Percentiles rank a stretch among this genome's conserved stretches.
Conservation (phyloP, 1,140 invertebrate genomes). For the Dinothrombium tinctorium region DNA sequence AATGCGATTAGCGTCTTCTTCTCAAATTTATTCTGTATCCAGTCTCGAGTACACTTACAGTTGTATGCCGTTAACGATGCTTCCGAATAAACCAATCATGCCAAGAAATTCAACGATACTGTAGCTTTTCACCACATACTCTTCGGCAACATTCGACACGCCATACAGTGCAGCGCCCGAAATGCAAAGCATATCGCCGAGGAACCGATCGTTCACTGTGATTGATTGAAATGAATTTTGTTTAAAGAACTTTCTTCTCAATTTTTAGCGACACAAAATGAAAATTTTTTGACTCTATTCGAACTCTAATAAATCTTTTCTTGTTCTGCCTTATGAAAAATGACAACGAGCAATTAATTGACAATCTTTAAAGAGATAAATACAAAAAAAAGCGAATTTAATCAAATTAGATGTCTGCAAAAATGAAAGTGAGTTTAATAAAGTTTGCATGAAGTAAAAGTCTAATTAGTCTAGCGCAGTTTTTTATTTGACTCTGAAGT, state of each 20-base stretch:
- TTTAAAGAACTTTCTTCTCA: slow-evolving; percentile 3
- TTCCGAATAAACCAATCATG: slow-evolving; percentile 56
- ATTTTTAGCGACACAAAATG: no score
- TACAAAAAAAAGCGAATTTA: no score
- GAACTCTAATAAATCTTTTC: no score
- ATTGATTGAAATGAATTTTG: slow-evolving; percentile 14
- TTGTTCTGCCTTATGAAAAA: no score
- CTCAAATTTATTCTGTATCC: not conserved
- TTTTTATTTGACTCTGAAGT: no score
- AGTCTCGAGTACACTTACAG: slow-evolving; percentile 31
- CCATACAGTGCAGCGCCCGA: slow-evolving; percentile 56
- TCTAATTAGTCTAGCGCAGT: no score
- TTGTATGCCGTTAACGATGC: slow-evolving; percentile 47
- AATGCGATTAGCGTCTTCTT: not conserved
- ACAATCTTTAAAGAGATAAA: no score
- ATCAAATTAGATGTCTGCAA: no score
- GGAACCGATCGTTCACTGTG: slow-evolving; percentile 45
- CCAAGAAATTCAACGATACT: slow-evolving; percentile 54
- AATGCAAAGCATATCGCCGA: slow-evolving; percentile 60
- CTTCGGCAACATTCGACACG: slow-evolving; percentile 53
- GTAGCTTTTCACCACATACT: slow-evolving; percentile 52
- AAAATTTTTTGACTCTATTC: no score
- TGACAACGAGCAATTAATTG: no score
- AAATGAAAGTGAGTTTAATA: no score
- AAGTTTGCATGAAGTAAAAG: no score